Conservation (phyloP, 2,113 vertebrate genomes). For the Cyprinus carpio region DNA sequence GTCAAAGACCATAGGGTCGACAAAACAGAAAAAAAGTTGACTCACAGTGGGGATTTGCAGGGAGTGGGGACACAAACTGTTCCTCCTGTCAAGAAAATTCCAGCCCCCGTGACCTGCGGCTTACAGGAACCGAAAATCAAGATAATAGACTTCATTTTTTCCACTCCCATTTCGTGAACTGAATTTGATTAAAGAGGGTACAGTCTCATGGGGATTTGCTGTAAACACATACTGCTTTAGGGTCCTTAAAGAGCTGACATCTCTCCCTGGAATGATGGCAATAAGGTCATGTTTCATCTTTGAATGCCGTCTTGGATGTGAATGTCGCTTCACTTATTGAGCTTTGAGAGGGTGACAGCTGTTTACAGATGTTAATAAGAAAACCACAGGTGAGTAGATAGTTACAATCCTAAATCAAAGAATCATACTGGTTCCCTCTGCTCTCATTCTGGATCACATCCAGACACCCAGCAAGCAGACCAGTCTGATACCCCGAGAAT, state of each 20-base stretch:
- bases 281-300: constrained; percentile 5
- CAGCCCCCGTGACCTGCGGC: constrained; percentile 20
- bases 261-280: neutral
- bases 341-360: neutral
- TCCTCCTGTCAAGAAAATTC: constrained; percentile 47
- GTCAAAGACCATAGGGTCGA: neutral
- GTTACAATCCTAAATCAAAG: neutral
- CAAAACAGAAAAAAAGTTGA: constrained; percentile 1
- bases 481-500: no score
- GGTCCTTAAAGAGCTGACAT: neutral
- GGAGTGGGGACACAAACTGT: constrained; percentile 46
- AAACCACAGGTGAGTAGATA: neutral
- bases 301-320: constrained; percentile 9
- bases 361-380: neutral
- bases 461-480: no score
- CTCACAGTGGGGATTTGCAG: constrained; percentile 38
- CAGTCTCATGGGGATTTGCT: constrained; percentile 2
- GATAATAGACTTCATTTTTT: constrained; percentile 42
- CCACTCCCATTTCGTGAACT: constrained; percentile 47
- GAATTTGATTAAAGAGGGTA: neutral
- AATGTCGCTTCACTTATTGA: neutral
- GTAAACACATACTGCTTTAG: neutral
- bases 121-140: constrained; percentile 18
- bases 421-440: neutral
- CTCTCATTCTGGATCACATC: no score